phyloP scores from a whole-genome alignment of 1,140 invertebrate genomes.

The Aphis craccivora region DNA sequence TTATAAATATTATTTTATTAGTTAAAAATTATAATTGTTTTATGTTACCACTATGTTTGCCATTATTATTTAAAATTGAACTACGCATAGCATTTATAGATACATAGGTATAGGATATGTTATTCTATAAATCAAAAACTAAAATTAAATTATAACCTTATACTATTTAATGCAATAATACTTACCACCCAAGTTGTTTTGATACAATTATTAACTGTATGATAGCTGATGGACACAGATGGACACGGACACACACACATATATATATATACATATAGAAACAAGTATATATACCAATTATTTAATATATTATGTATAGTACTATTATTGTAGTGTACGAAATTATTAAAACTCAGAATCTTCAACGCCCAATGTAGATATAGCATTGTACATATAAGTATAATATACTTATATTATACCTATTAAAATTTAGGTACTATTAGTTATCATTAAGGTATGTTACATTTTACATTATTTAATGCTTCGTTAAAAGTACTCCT shows the following conservation, averaged over 20 bases:
- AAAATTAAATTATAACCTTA: neutral
- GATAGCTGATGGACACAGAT: no score
- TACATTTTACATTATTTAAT: neutral
- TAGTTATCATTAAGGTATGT: neutral
- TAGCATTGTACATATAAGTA: neutral
- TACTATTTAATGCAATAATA: neutral
- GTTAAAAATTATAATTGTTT: neutral
- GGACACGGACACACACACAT: neutral
- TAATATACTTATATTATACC: no score
- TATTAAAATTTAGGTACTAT: neutral
- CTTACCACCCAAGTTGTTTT: neutral
- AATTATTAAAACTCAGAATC: neutral
- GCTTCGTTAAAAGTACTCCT: no score
- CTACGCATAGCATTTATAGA: neutral
- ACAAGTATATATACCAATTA: neutral
- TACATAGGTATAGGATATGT: neutral
- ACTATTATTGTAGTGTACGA: neutral
- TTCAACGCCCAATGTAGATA: neutral
- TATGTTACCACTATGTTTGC: neutral
- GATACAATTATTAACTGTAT: conserved; percentile 14
- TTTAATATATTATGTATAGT: neutral
- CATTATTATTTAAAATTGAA: neutral
- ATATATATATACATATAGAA: neutral
- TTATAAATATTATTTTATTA: neutral
- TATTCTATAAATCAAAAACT: neutral